Percentiles rank a stretch among this genome's conserved stretches.
Conservation (phyloP, 2,113 vertebrate species). For the Trichechus manatus region DNA sequence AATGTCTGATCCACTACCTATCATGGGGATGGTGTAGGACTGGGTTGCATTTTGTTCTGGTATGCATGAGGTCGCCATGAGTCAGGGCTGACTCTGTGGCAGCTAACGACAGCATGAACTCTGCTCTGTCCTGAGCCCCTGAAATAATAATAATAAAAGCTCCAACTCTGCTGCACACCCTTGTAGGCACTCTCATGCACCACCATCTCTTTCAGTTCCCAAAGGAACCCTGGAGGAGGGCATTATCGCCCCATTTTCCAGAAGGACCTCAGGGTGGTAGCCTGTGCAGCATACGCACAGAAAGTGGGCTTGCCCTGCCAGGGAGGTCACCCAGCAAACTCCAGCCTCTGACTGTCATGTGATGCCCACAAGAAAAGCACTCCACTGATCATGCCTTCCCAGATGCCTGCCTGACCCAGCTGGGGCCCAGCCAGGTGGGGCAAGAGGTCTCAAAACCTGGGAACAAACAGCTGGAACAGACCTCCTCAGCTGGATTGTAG, state of each 20-base stretch:
- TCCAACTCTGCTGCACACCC: fast-evolving
- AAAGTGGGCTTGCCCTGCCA: background rate
- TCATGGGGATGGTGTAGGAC: no score
- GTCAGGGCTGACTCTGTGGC: no score
- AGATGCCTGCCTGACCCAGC: background rate
- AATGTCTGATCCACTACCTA: no score
- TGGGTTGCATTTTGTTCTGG: no score
- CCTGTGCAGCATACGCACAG: background rate
- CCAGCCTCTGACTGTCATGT: background rate
- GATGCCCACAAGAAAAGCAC: background rate
- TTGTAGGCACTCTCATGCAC: background rate
- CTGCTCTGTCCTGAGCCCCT: background rate
- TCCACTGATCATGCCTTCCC: background rate
- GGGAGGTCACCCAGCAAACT: no score
- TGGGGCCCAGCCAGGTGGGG: background rate
- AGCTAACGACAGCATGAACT: no score
- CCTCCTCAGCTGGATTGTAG: background rate
- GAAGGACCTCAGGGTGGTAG: background rate
- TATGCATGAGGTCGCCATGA: no score
- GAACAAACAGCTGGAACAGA: background rate
- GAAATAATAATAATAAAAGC: background rate
- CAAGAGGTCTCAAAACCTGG: background rate
- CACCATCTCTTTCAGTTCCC: background rate
- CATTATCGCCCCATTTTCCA: background rate
- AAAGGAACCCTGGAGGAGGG: background rate